Base-by-base conservation (phyloP, 2,113 vertebrate genomes). In the Stercorarius parasiticus region DNA sequence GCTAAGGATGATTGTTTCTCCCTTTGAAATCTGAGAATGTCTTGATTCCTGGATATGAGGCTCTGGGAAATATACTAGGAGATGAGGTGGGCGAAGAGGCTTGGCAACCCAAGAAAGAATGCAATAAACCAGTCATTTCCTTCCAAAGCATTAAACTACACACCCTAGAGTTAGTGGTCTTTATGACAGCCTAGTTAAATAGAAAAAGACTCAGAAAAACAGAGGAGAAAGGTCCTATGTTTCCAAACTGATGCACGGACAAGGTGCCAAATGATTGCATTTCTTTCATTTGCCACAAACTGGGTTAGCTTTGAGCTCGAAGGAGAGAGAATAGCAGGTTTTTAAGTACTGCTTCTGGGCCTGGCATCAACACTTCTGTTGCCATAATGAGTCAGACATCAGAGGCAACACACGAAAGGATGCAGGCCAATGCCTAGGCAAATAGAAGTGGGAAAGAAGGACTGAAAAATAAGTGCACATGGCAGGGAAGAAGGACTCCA, bases 321-420 rank as follows among this genome's bases (percentile, higher is more conserved):
- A 96, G 90, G 69, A 82, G 80, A 82, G 76, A 94, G 88, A 91
- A 94, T 95, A 91, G 96, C 56, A 95, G 93, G 84, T 91, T 96
- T 96, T 89, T 86, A 97, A 95, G 90, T 94, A 97, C 77, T 88
- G 85, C 95, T 95, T 92, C 92, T 88, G 91, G 90, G 91, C 65
- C 93, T 97, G 96, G 95, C 92, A 92, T 71, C 79, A 67, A 80
- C 38, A 43, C 62, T 93, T 83, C 59, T 62, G 10, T 82, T 94
- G 94, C 95, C 95, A 86, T 92, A 91, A 94, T 88, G 94, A 95
- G 70, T 95, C 94, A 95, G 73, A 88, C 87, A 92, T 97, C 94
- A 96, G 93, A 96, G 82, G 91, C 94, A 91, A 95, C n/a, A 77
- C 58, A 87, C 23, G 13, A 82, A 82, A 82, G 91, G 84, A 96